Percentiles rank a stretch among this genome's conserved stretches.
phyloP scores from a whole-genome alignment of 2,113 vertebrate genomes.

The Leptobrachium leishanense region DNA sequence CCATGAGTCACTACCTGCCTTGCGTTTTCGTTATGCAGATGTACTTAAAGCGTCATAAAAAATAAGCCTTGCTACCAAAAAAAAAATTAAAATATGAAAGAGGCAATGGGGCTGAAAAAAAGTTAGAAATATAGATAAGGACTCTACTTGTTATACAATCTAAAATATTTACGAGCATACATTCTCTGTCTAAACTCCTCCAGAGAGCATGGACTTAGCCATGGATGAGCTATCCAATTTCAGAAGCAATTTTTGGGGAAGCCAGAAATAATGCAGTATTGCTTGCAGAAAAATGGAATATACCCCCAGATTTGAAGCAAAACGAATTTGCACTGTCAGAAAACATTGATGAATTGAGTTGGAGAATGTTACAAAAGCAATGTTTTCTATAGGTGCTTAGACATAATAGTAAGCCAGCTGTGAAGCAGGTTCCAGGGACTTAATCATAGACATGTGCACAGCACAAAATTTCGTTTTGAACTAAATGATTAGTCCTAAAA shows the following conservation, averaged over 20 bases:
- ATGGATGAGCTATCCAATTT: background rate
- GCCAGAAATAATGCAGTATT: background rate
- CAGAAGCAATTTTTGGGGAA: background rate
- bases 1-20: background rate
- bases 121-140: too few species aligned
- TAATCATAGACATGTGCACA: too few species aligned
- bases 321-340: background rate
- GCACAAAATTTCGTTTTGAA: too few species aligned
- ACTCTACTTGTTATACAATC: background rate
- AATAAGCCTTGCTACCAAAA: background rate
- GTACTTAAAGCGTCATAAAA: background rate
- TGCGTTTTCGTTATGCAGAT: background rate
- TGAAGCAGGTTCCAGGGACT: background rate
- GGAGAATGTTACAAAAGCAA: background rate
- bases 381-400: background rate
- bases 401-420: background rate
- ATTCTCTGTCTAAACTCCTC: background rate
- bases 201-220: background rate
- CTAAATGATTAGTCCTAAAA: too few species aligned
- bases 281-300: background rate
- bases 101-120: background rate
- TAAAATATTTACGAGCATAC: background rate
- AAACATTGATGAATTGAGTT: background rate
- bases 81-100: background rate
- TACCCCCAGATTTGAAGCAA: background rate